Conservation (phyloP, 92 coral and sea anemone genomes). For the Porites lobata region DNA sequence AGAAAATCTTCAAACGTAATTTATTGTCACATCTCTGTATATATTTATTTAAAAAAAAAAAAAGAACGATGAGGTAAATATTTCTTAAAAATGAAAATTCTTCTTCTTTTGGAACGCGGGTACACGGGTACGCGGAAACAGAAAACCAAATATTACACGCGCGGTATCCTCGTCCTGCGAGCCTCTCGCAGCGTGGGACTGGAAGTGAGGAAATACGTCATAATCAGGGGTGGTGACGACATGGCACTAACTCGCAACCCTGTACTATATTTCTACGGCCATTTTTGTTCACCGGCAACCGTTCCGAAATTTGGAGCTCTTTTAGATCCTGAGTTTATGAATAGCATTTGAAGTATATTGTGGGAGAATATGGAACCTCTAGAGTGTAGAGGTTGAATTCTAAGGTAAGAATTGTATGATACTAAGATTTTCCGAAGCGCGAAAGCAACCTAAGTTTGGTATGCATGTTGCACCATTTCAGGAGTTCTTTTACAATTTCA, state of each 20-base stretch:
- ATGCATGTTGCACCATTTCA: slow-evolving; percentile 14
- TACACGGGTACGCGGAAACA: too few species aligned
- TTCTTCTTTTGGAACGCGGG: too few species aligned
- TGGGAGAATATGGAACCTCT: slow-evolving; percentile 37
- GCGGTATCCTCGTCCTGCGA: background rate
- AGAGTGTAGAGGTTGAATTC: slow-evolving; percentile 26
- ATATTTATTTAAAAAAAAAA: too few species aligned
- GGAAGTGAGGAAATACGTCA: slow-evolving; percentile 94
- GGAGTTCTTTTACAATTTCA: slow-evolving; percentile 2
- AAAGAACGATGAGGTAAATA: too few species aligned
- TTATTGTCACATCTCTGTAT: too few species aligned
- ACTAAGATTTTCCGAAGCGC: slow-evolving; percentile 6
- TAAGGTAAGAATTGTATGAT: slow-evolving; percentile 32
- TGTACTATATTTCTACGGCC: slow-evolving; percentile 43
- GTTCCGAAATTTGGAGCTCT: slow-evolving; percentile 21
- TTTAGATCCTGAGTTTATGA: slow-evolving; percentile 34
- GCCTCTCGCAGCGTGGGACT: slow-evolving; percentile 43
- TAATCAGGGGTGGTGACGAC: slow-evolving; percentile 96
- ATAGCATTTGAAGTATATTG: background rate
- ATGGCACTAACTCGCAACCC: slow-evolving; percentile 49
- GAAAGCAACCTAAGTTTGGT: slow-evolving; percentile 21
- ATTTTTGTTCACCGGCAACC: slow-evolving; percentile 59
- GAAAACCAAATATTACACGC: background rate
- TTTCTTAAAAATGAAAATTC: too few species aligned
- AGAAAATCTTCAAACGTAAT: too few species aligned